phyloP scores from a whole-genome alignment of 2,888 invertebrate species.

The Chrysopilus asiliformis region DNA sequence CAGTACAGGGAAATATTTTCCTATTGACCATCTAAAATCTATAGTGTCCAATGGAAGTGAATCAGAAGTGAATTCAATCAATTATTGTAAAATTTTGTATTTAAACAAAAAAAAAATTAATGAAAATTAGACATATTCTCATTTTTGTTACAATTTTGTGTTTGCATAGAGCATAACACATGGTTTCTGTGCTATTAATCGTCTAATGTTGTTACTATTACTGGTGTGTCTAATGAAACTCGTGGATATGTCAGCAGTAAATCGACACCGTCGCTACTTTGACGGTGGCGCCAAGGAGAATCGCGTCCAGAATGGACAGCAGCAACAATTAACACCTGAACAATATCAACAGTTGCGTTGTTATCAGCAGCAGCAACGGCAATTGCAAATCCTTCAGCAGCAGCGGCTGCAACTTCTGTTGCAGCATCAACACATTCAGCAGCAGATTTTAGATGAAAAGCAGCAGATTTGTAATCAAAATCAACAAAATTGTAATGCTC shows the following conservation, averaged over 20 bases:
- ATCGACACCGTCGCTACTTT: slow-evolving; percentile 19
- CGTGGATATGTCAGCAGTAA: slow-evolving; percentile 34
- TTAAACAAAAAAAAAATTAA: no score
- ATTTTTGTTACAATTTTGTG: no score
- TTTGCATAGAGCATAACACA: no score
- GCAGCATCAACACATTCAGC: slow-evolving; percentile 25
- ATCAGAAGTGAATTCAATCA: no score
- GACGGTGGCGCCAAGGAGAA: slow-evolving; percentile 14
- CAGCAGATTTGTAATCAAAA: background rate
- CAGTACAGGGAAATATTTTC: no score
- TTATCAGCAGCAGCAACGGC: slow-evolving; percentile 29
- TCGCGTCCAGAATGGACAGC: slow-evolving; percentile 12
- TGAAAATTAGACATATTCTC: no score
- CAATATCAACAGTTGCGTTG: slow-evolving; percentile 44
- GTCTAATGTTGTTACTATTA: slow-evolving; percentile 36
- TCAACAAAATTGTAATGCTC: background rate
- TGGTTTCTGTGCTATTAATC: slow-evolving; percentile 20
- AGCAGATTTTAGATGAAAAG: slow-evolving; percentile 5
- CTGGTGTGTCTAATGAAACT: slow-evolving; percentile 35
- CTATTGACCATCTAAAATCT: no score
- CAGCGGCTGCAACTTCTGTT: slow-evolving; percentile 34
- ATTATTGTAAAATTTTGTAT: no score
- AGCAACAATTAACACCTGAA: slow-evolving; percentile 39
- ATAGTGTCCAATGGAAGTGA: no score
- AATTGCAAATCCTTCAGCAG: slow-evolving; percentile 14